phyloP scores from a whole-genome alignment of 2,113 vertebrate genomes.

The Crotalus tigris region DNA sequence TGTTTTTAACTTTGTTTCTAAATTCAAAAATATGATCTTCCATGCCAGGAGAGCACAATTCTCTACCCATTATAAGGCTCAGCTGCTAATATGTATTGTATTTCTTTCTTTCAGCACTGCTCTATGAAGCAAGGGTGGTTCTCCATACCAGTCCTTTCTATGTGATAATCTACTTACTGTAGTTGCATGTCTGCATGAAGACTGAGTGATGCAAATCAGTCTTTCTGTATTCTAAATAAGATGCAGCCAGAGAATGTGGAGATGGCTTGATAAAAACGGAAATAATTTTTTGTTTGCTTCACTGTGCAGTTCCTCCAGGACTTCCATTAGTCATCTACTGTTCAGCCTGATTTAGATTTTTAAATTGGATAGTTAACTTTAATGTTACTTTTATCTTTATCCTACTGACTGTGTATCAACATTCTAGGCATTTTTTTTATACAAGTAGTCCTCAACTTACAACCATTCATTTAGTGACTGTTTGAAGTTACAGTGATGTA shows the following conservation, averaged over 20 bases:
- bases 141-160: not conserved
- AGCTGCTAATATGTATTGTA: not conserved
- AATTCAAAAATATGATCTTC: not conserved
- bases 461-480: not conserved
- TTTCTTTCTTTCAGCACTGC: not conserved
- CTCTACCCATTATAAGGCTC: not conserved
- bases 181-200: not conserved
- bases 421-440: not conserved
- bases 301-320: not conserved
- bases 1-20: not conserved
- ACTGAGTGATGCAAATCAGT: not conserved
- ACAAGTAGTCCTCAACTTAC: not conserved
- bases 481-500: not conserved
- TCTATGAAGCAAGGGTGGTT: not conserved
- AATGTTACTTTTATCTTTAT: not conserved
- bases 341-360: not conserved
- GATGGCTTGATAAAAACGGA: not conserved
- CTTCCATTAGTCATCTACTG: not conserved
- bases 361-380: not conserved
- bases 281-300: not conserved
- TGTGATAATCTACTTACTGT: not conserved
- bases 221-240: not conserved
- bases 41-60: not conserved
- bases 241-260: not conserved
- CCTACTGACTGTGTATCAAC: not conserved